Conservation (phyloP, 2,797 vertebrate species). For the Crenichthys baileyi region DNA sequence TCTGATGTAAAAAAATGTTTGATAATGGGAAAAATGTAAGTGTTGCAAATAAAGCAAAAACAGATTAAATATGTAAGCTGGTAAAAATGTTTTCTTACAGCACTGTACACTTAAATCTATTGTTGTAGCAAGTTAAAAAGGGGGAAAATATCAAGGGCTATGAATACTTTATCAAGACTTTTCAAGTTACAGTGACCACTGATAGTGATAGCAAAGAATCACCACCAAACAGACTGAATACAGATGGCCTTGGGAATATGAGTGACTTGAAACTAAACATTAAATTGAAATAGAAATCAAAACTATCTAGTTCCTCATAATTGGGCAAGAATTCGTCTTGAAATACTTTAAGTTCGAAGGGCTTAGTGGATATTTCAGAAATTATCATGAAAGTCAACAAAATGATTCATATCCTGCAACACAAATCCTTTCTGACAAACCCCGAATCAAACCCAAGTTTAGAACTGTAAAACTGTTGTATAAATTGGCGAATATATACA, state of each 20-base stretch:
- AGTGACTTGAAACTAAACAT: neutral
- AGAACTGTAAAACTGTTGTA: neutral
- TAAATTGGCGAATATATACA: no score
- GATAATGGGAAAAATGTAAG: no score
- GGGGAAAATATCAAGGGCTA: no score
- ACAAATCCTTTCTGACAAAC: neutral
- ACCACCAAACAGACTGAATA: neutral
- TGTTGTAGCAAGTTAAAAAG: no score
- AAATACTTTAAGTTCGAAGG: neutral
- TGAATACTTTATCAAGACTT: neutral
- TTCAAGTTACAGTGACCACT: neutral
- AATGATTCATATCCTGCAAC: neutral
- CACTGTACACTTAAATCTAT: no score
- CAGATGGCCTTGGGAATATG: neutral
- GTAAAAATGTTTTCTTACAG: no score
- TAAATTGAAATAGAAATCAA: constrained; percentile 1
- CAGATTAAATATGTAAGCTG: no score
- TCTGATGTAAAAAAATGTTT: no score
- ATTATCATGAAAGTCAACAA: neutral
- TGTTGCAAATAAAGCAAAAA: no score
- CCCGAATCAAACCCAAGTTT: neutral
- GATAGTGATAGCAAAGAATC: neutral
- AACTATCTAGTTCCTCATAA: neutral
- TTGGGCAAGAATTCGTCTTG: neutral
- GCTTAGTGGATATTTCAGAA: neutral